These are phyloP conservation scores for Ptychobarbus kaznakovi DNA, from an alignment of 2,797 vertebrate genomes.

Conservation along the genomic window DNA sequence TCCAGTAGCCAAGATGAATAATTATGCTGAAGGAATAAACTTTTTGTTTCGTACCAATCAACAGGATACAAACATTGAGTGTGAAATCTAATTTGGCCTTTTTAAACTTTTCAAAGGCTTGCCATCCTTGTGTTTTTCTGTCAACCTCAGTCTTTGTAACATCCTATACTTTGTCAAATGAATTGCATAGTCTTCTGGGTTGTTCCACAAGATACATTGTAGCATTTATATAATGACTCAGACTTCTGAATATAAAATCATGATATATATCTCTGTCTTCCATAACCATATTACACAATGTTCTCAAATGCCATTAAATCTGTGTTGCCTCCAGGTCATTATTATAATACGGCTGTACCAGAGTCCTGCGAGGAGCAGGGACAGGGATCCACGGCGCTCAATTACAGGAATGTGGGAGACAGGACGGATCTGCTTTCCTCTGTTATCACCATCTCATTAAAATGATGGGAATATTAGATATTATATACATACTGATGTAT, in stretches of 20 bases:
- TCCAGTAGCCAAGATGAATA: background rate
- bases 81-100: conserved; percentile 21
- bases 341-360: conserved; percentile 16
- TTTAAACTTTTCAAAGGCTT: conserved; percentile 10
- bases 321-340: conserved; percentile 38
- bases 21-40: background rate
- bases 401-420: conserved; percentile 46
- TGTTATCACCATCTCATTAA: conserved; percentile 41
- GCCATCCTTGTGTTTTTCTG: conserved; percentile 3
- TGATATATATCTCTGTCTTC: conserved; percentile 15
- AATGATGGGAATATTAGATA: conserved; percentile 38
- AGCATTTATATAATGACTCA: conserved; percentile 11
- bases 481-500: background rate
- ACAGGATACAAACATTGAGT: background rate
- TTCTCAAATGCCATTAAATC: conserved; percentile 39
- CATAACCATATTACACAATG: conserved; percentile 44
- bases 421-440: conserved; percentile 43
- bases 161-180: background rate
- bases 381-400: conserved; percentile 22
- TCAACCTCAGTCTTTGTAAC: background rate
- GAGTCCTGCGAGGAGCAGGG: conserved; percentile 26
- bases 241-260: conserved; percentile 19
- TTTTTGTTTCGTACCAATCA: background rate
- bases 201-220: background rate
- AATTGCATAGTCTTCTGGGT: background rate